These are phyloP conservation scores for Pterostichus niger DNA, from an alignment of 2,888 invertebrate species.

Conservation along the genomic window DNA sequence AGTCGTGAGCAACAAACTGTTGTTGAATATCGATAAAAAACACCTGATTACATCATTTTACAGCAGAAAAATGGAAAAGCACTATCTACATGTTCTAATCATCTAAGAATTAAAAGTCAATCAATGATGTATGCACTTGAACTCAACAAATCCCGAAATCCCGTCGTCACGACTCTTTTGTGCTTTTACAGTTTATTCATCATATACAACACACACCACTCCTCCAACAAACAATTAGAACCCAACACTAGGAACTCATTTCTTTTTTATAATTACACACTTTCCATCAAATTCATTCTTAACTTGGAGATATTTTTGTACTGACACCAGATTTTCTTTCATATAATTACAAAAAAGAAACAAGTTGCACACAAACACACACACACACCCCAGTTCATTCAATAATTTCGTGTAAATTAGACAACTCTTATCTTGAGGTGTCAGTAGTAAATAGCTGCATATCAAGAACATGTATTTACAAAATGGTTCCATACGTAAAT, in stretches of 20 bases:
- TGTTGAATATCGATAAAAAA: slow-evolving; percentile 66
- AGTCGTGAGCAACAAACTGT: slow-evolving; percentile 48
- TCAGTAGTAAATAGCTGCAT: slow-evolving; percentile 56
- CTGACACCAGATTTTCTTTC: slow-evolving; percentile 13
- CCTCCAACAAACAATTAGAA: no score
- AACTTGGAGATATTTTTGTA: slow-evolving; percentile 1
- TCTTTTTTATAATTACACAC: no score
- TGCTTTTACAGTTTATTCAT: no score
- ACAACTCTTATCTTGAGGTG: slow-evolving; percentile 45
- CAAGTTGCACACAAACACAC: slow-evolving; percentile 1
- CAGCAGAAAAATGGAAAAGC: slow-evolving; percentile 66
- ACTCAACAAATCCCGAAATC: no score
- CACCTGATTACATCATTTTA: slow-evolving; percentile 66
- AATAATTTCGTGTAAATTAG: slow-evolving; percentile 35
- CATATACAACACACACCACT: no score
- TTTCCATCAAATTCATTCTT: no score
- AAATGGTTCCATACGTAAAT: slow-evolving; percentile 25
- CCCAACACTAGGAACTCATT: no score
- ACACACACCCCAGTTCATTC: neutral
- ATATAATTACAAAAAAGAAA: slow-evolving; percentile 51
- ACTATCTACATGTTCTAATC: slow-evolving; percentile 55
- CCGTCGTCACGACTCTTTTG: no score
- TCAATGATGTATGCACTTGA: no score
- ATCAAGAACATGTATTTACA: slow-evolving; percentile 48
- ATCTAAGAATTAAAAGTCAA: no score